These are phyloP conservation scores for Mantis religiosa DNA, from an alignment of 2,888 invertebrate genomes.

Conservation along the genomic window DNA sequence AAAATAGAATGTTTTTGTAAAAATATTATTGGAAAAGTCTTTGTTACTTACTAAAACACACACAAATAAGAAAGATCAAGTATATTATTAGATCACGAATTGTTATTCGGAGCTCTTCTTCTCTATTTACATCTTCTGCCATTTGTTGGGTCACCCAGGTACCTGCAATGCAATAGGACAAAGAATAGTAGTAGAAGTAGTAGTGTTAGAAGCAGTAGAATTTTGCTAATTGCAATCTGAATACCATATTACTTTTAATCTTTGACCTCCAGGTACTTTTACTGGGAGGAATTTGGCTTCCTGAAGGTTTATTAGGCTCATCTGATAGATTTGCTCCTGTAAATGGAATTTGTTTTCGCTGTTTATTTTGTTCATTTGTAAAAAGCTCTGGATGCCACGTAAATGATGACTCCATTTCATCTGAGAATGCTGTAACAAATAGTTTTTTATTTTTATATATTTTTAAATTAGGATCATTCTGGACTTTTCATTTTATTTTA, in stretches of 20 bases:
- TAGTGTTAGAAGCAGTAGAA: too few relatives aligned
- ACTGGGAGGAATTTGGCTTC: not conserved
- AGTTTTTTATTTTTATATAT: not conserved
- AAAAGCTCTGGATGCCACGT: not conserved
- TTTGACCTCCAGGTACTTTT: not conserved
- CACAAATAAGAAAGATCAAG: conserved; percentile 37
- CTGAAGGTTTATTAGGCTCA: not conserved
- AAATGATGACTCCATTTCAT: not conserved
- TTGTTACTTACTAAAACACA: conserved; percentile 36
- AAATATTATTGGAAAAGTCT: not conserved
- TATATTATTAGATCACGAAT: conserved; percentile 41
- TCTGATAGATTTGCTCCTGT: not conserved
- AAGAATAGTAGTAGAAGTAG: not conserved
- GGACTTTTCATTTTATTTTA: too few relatives aligned
- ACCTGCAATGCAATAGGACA: not conserved
- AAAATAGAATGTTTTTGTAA: not conserved
- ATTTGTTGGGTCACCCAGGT: conserved; percentile 24
- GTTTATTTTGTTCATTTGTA: not conserved
- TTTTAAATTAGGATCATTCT: too few relatives aligned
- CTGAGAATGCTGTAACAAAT: not conserved
- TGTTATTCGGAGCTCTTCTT: conserved; percentile 35
- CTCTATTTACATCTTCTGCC: conserved; percentile 11
- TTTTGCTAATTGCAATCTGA: not conserved
- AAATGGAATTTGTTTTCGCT: not conserved
- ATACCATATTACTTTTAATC: not conserved